A percentile compares a stretch with the other conserved stretches of the same genome.
Evolutionary conservation across 2,113 vertebrate genomes (phyloP).

Genomic region (Cyprinodon brontotheroides): DNA sequence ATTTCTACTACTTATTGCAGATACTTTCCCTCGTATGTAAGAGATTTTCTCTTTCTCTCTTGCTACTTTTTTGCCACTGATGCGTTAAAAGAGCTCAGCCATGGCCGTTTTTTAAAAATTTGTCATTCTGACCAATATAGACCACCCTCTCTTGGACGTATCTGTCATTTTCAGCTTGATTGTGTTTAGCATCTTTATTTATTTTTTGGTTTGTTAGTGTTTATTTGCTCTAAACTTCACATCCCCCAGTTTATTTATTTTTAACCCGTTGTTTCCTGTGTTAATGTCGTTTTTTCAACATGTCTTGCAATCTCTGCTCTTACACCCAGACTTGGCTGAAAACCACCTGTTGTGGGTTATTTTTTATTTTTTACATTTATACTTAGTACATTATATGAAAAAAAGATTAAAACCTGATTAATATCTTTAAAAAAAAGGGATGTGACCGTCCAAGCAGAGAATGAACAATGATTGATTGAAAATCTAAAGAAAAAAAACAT

Average conservation of each 20-base stretch:
- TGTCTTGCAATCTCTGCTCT: neutral
- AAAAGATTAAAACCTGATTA: neutral
- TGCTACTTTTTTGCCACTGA: neutral
- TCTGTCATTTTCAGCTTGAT: too few species aligned
- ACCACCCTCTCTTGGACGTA: too few species aligned
- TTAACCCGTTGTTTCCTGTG: neutral
- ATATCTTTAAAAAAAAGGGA: neutral
- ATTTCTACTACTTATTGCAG: neutral
- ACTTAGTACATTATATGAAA: neutral
- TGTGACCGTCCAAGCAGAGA: neutral
- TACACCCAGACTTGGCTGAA: neutral
- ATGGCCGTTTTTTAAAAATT: neutral
- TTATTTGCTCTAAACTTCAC: too few species aligned
- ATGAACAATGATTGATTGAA: neutral
- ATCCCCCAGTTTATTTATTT: neutral
- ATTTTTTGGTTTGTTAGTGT: too few species aligned
- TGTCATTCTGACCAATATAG: neutral
- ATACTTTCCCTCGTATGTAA: neutral
- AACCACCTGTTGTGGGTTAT: neutral
- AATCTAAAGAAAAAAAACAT: neutral
- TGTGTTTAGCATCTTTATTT: too few species aligned
- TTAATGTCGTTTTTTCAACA: neutral
- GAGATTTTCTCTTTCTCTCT: too few species aligned
- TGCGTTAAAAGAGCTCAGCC: neutral
- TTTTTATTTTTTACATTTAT: neutral